Evolutionary conservation across 1,140 invertebrate species (phyloP).

Genomic region (Macrostomum lignano): DNA sequence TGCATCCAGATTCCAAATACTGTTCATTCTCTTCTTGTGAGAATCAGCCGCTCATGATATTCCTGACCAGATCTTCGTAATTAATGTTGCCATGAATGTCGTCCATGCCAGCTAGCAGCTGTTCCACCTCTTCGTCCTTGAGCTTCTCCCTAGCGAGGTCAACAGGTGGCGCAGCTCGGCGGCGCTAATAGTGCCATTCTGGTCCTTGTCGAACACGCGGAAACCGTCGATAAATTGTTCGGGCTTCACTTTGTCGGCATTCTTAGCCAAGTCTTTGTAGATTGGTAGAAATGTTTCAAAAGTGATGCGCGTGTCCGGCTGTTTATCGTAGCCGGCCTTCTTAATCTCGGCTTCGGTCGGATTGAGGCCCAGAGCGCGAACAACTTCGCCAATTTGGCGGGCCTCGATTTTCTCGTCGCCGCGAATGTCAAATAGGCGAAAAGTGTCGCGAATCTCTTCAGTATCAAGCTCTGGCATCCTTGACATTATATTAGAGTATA

Average conservation of each 20-base stretch:
- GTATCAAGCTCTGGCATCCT: too few species aligned
- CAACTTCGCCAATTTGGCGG: slow-evolving; percentile 71
- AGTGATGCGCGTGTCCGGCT: slow-evolving; percentile 63
- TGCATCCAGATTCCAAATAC: too few species aligned
- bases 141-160: slow-evolving; percentile 63
- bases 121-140: slow-evolving; percentile 60
- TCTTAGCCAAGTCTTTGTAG: slow-evolving; percentile 39
- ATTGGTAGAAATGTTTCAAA: slow-evolving; percentile 97
- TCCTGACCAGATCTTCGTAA: slow-evolving; percentile 42
- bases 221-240: slow-evolving; percentile 28
- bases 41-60: too few species aligned
- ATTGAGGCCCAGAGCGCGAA: slow-evolving; percentile 79
- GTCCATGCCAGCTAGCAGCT: slow-evolving; percentile 70
- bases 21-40: too few species aligned
- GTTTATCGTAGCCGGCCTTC: slow-evolving; percentile 62
- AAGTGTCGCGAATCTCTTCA: too few species aligned
- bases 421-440: slow-evolving; percentile 74
- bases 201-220: slow-evolving; percentile 72
- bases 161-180: slow-evolving; percentile 83
- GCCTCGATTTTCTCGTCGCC: slow-evolving; percentile 91
- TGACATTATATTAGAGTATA: too few species aligned
- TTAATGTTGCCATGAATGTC: slow-evolving; percentile 94
- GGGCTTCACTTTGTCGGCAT: slow-evolving; percentile 14
- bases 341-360: slow-evolving; percentile 90
- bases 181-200: slow-evolving; percentile 62